Base-by-base conservation (phyloP, 1,140 invertebrate genomes). In the Lordiphosa clarofinis region DNA sequence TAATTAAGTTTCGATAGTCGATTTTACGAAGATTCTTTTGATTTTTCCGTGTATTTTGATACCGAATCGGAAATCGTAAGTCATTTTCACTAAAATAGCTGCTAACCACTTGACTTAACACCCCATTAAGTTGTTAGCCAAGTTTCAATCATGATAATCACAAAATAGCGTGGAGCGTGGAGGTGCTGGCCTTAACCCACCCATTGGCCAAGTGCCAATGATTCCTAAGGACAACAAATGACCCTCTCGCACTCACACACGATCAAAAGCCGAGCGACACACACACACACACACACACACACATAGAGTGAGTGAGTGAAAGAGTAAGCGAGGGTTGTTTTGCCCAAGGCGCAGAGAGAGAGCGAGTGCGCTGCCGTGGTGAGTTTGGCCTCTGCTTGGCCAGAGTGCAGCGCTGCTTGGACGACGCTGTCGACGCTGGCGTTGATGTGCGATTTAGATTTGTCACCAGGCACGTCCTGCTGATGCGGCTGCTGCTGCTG, bases 161-260 rank as follows among this genome's bases (percentile, higher is more conserved):
- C 4, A 28, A 28, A 28, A 6, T 7, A 7, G 24, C 24, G 24
- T 28, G 3, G 6, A 28, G 24, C n/a, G n/a, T n/a, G n/a, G n/a
- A n/a, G n/a, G 24, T 28, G 24, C 24, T 28, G 24, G 24, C n/a
- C 43, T 21, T 31, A 19, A 4, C 43, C 24, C 24, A 28, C 24
- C 43, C 40, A 78, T 78, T 79, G 74, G 74, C 74, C 74, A 78
- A 79, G 74, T 78, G 69, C 38, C 52, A 53, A 53, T 62, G 24
- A 28, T 28, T 28, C 31, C 61, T 46, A 44, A 69, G 64, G 56
- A 53, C 56, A 43, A 43, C 37, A 52, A 36, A 24, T 11, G 24
- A 38, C 62, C 36, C 35, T 53, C 43, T 52, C 49, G 9, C 21
- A 56, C 48, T 11, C 12, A 44, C 48, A 66, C 36, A 39, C n/a